Evolutionary conservation across 1,140 invertebrate genomes (phyloP), one percentile per base, ranked within the genome.

Genomic region (Polypedilum vanderplanki): DNA sequence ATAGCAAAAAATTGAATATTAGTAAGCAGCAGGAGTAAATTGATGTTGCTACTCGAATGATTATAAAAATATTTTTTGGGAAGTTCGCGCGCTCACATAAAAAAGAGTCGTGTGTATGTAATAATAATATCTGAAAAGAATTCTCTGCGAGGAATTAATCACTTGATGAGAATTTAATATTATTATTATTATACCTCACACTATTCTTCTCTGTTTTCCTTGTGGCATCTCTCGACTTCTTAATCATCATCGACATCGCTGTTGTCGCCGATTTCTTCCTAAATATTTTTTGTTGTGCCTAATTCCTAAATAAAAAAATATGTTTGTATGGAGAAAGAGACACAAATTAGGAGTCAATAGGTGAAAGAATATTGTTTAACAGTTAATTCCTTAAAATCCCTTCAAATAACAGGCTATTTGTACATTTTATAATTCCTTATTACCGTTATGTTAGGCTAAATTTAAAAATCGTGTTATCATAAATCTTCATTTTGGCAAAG

Each of bases 131-230:
- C 5, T 57, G 46, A 57, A 15, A 57, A 57, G 46, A 57, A 57
- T 57, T 33, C 12, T 57, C 46, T 57, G n/a, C n/a, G n/a, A 57
- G 24, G 46, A 57, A 57, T 57, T 57, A 57, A 57, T 57, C 46
- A 57, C 46, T 57, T 57, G 46, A 57, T 57, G 46, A 57, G 46
- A 57, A 57, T 57, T 57, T 57, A 57, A 57, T 57, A 57, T 57
- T 57, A 57, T 57, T 57, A 57, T 57, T 57, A 57, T 57, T 57
- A 57, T 57, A 57, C 46, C 46, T 57, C 46, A 57, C 46, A 57
- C 46, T 12, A 57, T 57, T 4, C 10, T 33, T 33, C 24, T 33
- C 24, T 33, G n/a, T 33, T 33, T 33, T n/a, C 46, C 4, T 57
- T n/a, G n/a, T 57, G 46, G 46, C 46, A 57, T 57, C 46, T 57